Evolutionary conservation across 2,113 vertebrate species (phyloP).

Genomic region (Apodemus sylvaticus): DNA sequence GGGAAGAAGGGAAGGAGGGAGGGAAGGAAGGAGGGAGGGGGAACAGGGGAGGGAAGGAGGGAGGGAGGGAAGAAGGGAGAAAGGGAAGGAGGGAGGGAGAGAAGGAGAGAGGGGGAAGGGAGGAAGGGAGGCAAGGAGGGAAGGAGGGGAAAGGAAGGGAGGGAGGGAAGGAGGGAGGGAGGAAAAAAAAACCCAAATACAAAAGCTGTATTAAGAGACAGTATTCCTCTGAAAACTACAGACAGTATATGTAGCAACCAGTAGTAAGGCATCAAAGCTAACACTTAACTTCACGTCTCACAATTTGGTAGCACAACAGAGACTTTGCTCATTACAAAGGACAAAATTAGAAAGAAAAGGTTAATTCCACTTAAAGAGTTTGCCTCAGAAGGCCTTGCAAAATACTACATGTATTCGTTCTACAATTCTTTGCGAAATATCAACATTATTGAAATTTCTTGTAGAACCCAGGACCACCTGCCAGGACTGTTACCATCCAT

Average conservation of each 20-base stretch:
- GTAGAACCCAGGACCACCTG: not conserved
- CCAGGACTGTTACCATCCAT: not conserved
- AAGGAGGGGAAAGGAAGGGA: no score
- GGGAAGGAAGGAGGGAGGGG: no score
- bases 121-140: no score
- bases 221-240: not conserved
- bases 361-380: constrained; percentile 3
- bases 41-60: no score
- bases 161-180: no score
- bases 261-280: not conserved
- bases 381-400: not conserved
- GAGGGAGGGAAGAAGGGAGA: no score
- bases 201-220: not conserved
- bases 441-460: not conserved
- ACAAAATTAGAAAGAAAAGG: not conserved
- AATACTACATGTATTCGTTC: not conserved
- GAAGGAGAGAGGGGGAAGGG: no score
- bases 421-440: constrained; percentile 21
- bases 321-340: not conserved
- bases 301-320: not conserved
- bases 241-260: not conserved
- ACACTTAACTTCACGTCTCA: not conserved
- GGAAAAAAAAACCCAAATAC: not conserved
- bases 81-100: no score
- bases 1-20: no score